phyloP scores from a whole-genome alignment of 2,888 invertebrate species.

The Phaonia tiefii region DNA sequence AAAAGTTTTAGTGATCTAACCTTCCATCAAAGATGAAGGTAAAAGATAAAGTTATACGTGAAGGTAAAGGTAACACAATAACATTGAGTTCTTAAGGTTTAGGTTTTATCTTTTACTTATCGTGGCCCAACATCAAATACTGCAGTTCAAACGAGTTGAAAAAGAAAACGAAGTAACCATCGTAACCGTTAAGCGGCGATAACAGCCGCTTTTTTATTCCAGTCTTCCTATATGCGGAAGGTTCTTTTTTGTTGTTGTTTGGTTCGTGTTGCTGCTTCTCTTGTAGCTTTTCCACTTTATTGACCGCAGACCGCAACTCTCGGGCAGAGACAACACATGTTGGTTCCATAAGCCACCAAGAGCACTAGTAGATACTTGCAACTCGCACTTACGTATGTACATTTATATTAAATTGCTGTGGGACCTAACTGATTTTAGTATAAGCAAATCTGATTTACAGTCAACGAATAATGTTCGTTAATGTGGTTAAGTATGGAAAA shows the following conservation, averaged over 20 bases:
- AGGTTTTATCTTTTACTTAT: conserved; percentile 13
- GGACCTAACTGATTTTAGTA: conserved; percentile 11
- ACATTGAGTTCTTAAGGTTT: conserved; percentile 18
- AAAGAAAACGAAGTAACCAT: conserved; percentile 5
- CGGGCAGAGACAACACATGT: conserved; percentile 17
- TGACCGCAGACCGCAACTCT: conserved; percentile 30
- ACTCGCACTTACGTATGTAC: conserved; percentile 1
- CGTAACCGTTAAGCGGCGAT: conserved; percentile 24
- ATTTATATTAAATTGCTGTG: conserved; percentile 30
- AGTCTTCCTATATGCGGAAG: conserved; percentile 21
- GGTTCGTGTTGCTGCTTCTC: conserved; percentile 16
- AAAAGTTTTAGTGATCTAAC: conserved; percentile 36
- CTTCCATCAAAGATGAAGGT: conserved; percentile 2
- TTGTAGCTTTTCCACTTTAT: conserved; percentile 12
- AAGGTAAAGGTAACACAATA: conserved; percentile 4
- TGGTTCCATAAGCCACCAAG: conserved; percentile 14
- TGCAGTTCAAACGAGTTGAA: conserved; percentile 4
- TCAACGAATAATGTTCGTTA: background rate
- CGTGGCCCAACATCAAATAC: background rate
- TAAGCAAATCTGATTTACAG: background rate
- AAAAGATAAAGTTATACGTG: background rate
- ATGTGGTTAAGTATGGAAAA: too few species aligned
- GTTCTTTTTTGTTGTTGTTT: background rate
- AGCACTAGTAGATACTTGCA: conserved; percentile 16
- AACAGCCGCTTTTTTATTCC: background rate